Conservation (phyloP, 2,797 vertebrate genomes). For the Florisuga fusca region DNA sequence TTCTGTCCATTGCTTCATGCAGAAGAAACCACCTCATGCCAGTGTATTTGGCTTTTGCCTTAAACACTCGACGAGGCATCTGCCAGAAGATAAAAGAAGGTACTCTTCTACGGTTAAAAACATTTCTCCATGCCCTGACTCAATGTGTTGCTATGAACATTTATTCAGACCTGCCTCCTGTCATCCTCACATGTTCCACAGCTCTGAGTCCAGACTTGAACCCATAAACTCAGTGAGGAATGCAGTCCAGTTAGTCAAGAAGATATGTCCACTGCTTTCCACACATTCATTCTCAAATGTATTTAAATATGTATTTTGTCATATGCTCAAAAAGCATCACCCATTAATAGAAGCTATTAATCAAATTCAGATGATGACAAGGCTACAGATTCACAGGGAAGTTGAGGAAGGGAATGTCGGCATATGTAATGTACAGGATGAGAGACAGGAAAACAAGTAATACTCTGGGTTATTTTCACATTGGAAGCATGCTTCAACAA, state of each 20-base stretch:
- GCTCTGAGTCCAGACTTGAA: neutral
- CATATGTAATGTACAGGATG: fast-evolving
- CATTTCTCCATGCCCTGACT: neutral
- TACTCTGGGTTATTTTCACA: neutral
- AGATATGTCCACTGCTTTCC: neutral
- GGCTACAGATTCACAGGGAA: fast-evolving
- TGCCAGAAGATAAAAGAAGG: neutral
- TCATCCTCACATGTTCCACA: fast-evolving
- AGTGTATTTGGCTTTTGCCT: neutral
- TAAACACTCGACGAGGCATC: neutral
- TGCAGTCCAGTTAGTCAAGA: neutral
- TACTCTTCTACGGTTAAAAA: fast-evolving
- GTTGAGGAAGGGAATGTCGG: neutral
- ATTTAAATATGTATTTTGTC: neutral
- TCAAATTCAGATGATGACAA: neutral
- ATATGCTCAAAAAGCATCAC: neutral
- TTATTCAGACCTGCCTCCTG: neutral
- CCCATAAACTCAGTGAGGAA: neutral
- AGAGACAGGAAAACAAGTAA: neutral
- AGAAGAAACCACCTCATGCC: fast-evolving
- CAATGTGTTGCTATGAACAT: neutral
- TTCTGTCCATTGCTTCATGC: neutral
- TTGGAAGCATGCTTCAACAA: neutral
- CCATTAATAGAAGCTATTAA: neutral
- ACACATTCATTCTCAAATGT: neutral